phyloP scores from a whole-genome alignment of 2,888 invertebrate genomes.

The Nematopogon swammerdamellus region DNA sequence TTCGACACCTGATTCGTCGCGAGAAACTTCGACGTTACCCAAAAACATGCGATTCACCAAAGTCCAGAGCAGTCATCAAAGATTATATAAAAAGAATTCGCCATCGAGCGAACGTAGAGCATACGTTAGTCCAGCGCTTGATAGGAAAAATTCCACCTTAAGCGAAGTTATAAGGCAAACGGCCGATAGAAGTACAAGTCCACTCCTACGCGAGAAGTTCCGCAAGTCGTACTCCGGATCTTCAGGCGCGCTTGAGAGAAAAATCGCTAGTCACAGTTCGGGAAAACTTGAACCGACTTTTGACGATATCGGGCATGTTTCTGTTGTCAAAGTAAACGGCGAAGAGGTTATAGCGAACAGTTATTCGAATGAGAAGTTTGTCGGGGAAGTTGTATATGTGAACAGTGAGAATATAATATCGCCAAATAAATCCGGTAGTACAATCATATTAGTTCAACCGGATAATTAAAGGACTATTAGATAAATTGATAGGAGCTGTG shows the following conservation, averaged over 20 bases:
- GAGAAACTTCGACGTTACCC: conserved; percentile 39
- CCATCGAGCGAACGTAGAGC: neutral
- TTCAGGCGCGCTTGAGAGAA: too few species aligned
- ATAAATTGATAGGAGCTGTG: too few species aligned
- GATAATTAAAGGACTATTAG: too few species aligned
- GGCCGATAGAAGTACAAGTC: too few species aligned
- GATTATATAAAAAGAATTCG: conserved; percentile 25
- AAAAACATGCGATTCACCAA: conserved; percentile 48
- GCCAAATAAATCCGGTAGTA: conserved; percentile 39
- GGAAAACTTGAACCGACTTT: too few species aligned
- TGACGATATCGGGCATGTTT: conserved; percentile 27
- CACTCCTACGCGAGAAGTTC: too few species aligned
- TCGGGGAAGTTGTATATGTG: conserved; percentile 34
- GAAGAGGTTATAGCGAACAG: conserved; percentile 29
- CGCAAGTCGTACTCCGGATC: too few species aligned
- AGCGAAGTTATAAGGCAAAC: too few species aligned
- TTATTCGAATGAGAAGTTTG: conserved; percentile 21
- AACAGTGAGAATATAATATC: conserved; percentile 34
- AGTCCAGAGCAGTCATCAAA: conserved; percentile 40
- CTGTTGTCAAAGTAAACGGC: conserved; percentile 39
- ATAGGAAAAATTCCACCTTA: too few species aligned
- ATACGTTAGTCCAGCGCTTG: too few species aligned
- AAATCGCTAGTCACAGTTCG: too few species aligned
- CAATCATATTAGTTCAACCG: conserved; percentile 42
- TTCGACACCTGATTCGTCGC: conserved; percentile 15